These are phyloP conservation scores for Exocentrus adspersus DNA, from an alignment of 2,888 invertebrate genomes.

Conservation along the genomic window DNA sequence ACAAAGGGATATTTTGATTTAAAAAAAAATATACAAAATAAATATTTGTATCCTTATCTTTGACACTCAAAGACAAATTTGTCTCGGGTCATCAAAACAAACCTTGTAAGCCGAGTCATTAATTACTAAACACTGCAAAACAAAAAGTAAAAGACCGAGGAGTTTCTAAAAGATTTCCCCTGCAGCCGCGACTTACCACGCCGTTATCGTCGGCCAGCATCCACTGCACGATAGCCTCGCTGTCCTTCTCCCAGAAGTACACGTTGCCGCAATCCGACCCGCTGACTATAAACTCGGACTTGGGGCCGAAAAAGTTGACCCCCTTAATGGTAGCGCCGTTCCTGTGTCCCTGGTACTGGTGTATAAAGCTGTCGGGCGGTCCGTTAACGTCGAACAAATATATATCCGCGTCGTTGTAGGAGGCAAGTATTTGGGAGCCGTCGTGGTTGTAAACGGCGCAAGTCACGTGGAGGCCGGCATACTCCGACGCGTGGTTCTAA, in stretches of 20 bases:
- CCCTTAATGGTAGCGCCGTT: constrained; percentile 70
- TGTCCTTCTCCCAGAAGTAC: constrained; percentile 90
- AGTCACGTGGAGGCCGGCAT: constrained; percentile 73
- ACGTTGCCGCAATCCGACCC: constrained; percentile 93
- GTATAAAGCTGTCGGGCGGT: constrained; percentile 66
- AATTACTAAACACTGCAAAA: no score
- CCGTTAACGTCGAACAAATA: constrained; percentile 82
- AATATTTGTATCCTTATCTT: no score
- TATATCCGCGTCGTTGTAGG: constrained; percentile 93
- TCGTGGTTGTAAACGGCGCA: constrained; percentile 92
- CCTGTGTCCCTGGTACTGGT: constrained; percentile 70
- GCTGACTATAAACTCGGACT: constrained; percentile 89
- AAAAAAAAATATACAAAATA: no score
- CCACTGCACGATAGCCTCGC: constrained; percentile 90
- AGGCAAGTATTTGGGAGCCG: constrained; percentile 91
- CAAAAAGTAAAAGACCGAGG: no score
- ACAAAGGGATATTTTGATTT: no score
- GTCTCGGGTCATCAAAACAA: no score
- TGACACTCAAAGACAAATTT: no score
- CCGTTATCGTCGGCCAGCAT: constrained; percentile 83
- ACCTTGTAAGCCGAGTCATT: no score
- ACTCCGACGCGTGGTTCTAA: constrained; percentile 10
- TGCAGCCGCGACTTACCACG: constrained; percentile 82
- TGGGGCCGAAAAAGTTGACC: constrained; percentile 92
- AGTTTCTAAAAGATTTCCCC: no score